Evolutionary conservation across 2,888 invertebrate species (phyloP), one percentile per base, ranked within the genome.

Genomic region (Octodonta nipae): DNA sequence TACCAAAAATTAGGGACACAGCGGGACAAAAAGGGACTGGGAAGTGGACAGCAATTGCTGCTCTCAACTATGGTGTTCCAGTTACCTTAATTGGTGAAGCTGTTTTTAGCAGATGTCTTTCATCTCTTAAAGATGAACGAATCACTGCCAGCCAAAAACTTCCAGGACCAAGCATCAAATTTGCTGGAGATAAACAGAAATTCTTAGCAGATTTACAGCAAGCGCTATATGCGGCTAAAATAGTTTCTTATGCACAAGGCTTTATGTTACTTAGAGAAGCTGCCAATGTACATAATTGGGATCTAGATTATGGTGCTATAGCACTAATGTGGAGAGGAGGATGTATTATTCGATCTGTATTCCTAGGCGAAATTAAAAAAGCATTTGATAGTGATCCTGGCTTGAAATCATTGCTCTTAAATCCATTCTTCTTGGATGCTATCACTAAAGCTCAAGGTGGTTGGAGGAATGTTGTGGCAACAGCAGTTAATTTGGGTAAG

Each of bases 241-340:
- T 98, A 39, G 89, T 98, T 32, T 96, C 95, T 0, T 99, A 98
- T 55, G 92, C 98, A 0, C 98, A 98, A 30, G 43, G 30, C 8
- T 26, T 91, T 55, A 95, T 95, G 95, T 65, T 95, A 44, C 67
- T 95, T 53, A 70, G 89, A 26, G 89, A 92, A 61, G 92, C 93
- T 8, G 93, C 93, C 8, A 13, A 78, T 56, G 75, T 85, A 46
- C 80, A 89, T 55, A 74, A 78, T 4, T 98, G 98, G 98, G 80
- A 87, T 41, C 67, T 98, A 38, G 96, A 98, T 66, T 92, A 93
- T 54, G 98, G 96, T 30, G 88, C 88, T 34, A 93, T 98, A 43
- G 96, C 98, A 2, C 67, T 98, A 26, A 98, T 98, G 96, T 98
- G 98, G 98, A 76, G 96, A 40, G 95, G 95, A 10, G 96, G 96